Conservation (phyloP, 2,797 vertebrate genomes). For the Pseudochirops cupreus region DNA sequence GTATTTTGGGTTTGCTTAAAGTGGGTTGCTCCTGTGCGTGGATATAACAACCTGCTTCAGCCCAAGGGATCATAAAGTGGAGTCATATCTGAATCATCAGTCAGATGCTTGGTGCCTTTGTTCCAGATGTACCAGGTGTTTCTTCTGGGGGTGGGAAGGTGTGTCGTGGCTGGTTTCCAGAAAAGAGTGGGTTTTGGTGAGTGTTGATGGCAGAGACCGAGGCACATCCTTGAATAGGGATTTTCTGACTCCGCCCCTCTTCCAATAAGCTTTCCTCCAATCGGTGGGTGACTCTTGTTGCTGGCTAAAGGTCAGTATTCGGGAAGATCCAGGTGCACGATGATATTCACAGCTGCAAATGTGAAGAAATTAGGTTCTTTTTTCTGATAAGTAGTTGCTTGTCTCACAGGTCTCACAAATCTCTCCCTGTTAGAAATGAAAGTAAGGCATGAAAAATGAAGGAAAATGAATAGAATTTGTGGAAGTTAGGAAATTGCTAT, state of each 20-base stretch:
- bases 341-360: background rate
- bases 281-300: background rate
- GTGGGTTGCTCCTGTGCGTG: background rate
- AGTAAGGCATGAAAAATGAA: constrained; percentile 32
- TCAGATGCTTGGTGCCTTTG: constrained; percentile 33
- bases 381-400: background rate
- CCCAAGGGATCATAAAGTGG: background rate
- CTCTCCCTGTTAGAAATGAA: constrained; percentile 42
- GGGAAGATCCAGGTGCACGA: background rate
- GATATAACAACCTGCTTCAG: background rate
- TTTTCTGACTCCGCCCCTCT: background rate
- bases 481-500: constrained; percentile 42
- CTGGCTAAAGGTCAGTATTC: background rate
- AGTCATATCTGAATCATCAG: constrained; percentile 15
- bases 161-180: constrained; percentile 9
- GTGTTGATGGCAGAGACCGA: background rate
- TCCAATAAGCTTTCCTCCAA: constrained; percentile 16
- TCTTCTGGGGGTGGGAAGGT: background rate
- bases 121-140: constrained; percentile 34
- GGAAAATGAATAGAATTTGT: constrained; percentile 49
- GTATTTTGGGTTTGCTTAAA: background rate
- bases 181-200: background rate
- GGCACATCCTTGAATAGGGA: background rate
- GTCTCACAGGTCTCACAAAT: background rate
- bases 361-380: background rate